A percentile compares a stretch with the other conserved stretches of the same genome.
phyloP scores from a whole-genome alignment of 2,797 vertebrate genomes.

The Silurus lanzhouensis region DNA sequence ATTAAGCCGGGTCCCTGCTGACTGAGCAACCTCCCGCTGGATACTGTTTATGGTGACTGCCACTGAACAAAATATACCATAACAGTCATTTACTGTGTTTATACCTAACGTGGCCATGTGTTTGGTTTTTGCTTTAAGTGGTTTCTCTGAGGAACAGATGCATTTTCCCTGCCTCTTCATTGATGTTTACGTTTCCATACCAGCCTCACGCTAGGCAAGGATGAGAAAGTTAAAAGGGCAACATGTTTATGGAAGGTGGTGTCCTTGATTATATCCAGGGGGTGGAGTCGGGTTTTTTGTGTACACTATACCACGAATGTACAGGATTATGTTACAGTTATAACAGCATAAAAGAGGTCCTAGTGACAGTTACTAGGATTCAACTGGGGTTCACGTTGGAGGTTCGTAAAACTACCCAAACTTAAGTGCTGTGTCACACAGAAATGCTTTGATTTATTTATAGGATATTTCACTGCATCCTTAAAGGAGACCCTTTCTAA shows the following conservation, averaged over 20 bases:
- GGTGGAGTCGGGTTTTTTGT: background rate
- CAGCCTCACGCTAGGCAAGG: slow-evolving; percentile 17
- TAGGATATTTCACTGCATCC: background rate
- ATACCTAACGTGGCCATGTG: slow-evolving; percentile 31
- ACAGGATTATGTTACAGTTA: background rate
- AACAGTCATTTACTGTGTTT: slow-evolving; percentile 41
- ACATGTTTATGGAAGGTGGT: slow-evolving; percentile 43
- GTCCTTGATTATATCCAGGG: slow-evolving; percentile 39
- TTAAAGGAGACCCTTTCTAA: background rate
- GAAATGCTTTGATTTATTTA: background rate
- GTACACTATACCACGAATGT: slow-evolving; percentile 26
- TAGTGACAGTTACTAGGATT: background rate
- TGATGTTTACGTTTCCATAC: slow-evolving; percentile 37
- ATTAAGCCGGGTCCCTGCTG: slow-evolving; percentile 6
- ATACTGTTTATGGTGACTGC: slow-evolving; percentile 23
- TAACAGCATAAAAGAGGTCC: background rate
- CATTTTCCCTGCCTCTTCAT: slow-evolving; percentile 33
- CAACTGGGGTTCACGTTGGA: background rate
- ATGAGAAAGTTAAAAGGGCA: slow-evolving; percentile 28
- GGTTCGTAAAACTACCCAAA: slow-evolving; percentile 9
- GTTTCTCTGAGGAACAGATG: slow-evolving; percentile 10
- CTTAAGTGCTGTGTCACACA: background rate
- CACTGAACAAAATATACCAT: slow-evolving; percentile 8
- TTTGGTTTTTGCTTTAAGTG: slow-evolving; percentile 33
- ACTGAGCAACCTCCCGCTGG: background rate